Conservation (phyloP, 2,113 vertebrate species). For the Plectropomus leopardus region DNA sequence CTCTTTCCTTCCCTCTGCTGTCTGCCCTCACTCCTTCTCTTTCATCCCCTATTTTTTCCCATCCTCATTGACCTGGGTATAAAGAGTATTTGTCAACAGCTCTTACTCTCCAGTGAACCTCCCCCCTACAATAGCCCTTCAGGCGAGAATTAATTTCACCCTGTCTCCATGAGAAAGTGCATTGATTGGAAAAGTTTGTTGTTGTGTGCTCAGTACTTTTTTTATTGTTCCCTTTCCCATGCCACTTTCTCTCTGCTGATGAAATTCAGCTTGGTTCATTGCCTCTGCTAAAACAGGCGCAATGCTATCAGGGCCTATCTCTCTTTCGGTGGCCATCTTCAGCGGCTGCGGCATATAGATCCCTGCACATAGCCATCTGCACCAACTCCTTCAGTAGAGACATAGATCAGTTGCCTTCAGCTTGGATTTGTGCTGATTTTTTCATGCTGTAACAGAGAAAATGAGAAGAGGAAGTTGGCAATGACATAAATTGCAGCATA, state of each 20-base stretch:
- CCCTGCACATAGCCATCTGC: conserved; percentile 10
- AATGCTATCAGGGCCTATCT: conserved; percentile 27
- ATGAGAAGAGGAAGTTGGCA: conserved; percentile 43
- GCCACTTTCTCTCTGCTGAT: conserved; percentile 51
- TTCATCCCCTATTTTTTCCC: conserved; percentile 16
- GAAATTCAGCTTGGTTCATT: conserved; percentile 53
- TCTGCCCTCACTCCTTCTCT: conserved; percentile 14
- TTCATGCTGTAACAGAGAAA: conserved; percentile 16
- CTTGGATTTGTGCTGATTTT: conserved; percentile 13
- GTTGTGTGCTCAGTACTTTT: conserved; percentile 53
- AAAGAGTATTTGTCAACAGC: conserved; percentile 76
- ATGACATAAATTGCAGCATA: conserved; percentile 38
- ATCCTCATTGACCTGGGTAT: conserved; percentile 67
- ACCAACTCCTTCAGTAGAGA: not conserved
- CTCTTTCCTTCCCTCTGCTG: not conserved
- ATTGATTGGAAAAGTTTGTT: conserved; percentile 75
- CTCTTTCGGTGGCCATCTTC: conserved; percentile 39
- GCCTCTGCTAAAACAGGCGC: conserved; percentile 33
- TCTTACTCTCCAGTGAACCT: conserved; percentile 56
- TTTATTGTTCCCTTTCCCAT: conserved; percentile 48
- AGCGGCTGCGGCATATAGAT: conserved; percentile 20
- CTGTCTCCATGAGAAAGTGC: conserved; percentile 59
- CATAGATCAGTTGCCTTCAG: conserved; percentile 16
- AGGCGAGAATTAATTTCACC: conserved; percentile 64
- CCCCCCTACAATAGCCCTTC: conserved; percentile 52